phyloP scores from a whole-genome alignment of 1,140 invertebrate species.

The Anastrepha ludens region DNA sequence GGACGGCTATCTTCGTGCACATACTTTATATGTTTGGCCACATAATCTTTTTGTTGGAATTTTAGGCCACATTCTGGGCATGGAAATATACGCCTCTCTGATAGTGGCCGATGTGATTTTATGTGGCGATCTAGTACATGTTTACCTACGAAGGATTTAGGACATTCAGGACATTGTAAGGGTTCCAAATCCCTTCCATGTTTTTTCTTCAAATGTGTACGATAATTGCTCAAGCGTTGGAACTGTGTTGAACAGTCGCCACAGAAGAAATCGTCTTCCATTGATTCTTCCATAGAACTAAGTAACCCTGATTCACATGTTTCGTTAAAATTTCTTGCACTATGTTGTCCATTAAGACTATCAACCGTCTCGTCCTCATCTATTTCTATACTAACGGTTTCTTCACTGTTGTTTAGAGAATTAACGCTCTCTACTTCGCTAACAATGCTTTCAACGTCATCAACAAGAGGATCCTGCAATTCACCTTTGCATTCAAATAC shows the following conservation, averaged over 20 bases:
- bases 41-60: conserved; percentile 65
- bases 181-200: background rate
- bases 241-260: conserved; percentile 42
- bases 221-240: background rate
- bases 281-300: background rate
- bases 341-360: background rate
- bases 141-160: conserved; percentile 57
- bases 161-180: conserved; percentile 69
- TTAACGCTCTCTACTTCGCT: background rate
- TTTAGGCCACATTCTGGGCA: conserved; percentile 67
- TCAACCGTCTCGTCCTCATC: background rate
- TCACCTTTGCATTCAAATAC: background rate
- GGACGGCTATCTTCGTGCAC: conserved; percentile 75
- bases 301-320: background rate
- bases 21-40: conserved; percentile 69
- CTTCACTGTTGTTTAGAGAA: no score
- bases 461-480: background rate
- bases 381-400: background rate
- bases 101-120: conserved; percentile 47
- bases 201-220: conserved; percentile 42
- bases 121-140: conserved; percentile 38
- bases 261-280: background rate
- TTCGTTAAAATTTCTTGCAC: background rate
- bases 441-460: background rate
- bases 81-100: conserved; percentile 63